Evolutionary conservation across 2,113 vertebrate species (phyloP).

Genomic region (Cyrtonyx montezumae): DNA sequence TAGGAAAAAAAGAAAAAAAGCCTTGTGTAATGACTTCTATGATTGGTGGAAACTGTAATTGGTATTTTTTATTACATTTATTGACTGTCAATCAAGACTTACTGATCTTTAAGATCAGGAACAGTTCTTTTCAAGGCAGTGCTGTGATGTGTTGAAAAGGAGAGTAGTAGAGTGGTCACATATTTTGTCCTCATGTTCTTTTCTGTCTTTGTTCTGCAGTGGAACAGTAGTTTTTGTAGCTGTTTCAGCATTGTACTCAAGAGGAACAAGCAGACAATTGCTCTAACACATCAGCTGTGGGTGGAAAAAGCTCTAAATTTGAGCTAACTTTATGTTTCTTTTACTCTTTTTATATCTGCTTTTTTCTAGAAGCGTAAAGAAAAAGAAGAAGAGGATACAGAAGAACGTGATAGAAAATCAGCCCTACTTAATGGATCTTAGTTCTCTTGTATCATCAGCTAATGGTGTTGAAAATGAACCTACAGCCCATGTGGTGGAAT

Average conservation of each 20-base stretch:
- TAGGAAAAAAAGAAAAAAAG: background rate
- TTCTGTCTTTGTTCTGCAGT: constrained; percentile 52
- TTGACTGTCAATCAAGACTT: background rate
- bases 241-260: constrained; percentile 48
- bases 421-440: constrained; percentile 44
- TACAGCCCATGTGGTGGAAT: constrained; percentile 30
- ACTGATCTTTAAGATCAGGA: background rate
- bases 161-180: background rate
- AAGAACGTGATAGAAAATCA: constrained; percentile 65
- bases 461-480: constrained; percentile 69
- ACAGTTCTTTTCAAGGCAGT: constrained; percentile 14
- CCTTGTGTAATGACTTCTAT: background rate
- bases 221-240: constrained; percentile 31
- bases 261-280: constrained; percentile 50
- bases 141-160: constrained; percentile 23
- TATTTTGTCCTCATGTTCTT: constrained; percentile 31
- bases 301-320: constrained; percentile 57
- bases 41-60: constrained; percentile 4
- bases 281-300: constrained; percentile 33
- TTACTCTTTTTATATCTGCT: constrained; percentile 46
- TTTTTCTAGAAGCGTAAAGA: constrained; percentile 74
- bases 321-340: constrained; percentile 58
- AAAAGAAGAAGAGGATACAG: constrained; percentile 81
- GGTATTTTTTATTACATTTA: constrained; percentile 42
- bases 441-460: constrained; percentile 45